Evolutionary conservation across 2,113 vertebrate species (phyloP).

Genomic region (Sapajus apella): DNA sequence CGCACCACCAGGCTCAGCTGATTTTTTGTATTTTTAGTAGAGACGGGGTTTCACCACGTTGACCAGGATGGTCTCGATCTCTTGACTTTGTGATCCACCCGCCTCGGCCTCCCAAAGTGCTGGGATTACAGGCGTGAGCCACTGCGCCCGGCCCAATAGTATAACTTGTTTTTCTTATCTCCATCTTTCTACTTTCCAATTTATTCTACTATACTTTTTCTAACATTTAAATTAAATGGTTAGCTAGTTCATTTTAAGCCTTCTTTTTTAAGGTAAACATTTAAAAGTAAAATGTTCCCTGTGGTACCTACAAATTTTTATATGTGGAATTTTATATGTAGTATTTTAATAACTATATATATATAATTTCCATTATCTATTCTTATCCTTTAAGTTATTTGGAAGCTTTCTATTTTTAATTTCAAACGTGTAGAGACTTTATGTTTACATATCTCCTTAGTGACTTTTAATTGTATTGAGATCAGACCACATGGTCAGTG

Average conservation of each 20-base stretch:
- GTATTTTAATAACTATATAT: background rate
- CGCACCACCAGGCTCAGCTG: too few relatives aligned
- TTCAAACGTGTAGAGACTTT: background rate
- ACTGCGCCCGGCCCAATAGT: background rate
- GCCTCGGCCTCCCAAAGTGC: too few relatives aligned
- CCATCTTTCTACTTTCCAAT: background rate
- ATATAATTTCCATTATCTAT: background rate
- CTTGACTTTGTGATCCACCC: too few relatives aligned
- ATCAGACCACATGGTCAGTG: background rate
- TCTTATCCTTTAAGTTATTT: background rate
- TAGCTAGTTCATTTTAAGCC: background rate
- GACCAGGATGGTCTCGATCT: too few relatives aligned
- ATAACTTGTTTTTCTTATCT: background rate
- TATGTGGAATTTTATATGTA: background rate
- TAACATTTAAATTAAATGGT: background rate
- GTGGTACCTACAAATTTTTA: background rate
- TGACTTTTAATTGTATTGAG: background rate
- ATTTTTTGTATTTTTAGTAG: too few relatives aligned
- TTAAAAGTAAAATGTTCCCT: background rate
- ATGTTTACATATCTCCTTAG: background rate
- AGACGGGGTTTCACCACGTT: too few relatives aligned
- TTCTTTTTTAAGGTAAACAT: background rate
- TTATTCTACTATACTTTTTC: background rate
- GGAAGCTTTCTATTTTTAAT: slow-evolving; percentile 25
- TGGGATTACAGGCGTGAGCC: too few relatives aligned